A percentile compares a stretch with the other conserved stretches of the same genome.
These are phyloP conservation scores for Caerostris darwini DNA, from an alignment of 1,140 invertebrate genomes.

Conservation along the genomic window DNA sequence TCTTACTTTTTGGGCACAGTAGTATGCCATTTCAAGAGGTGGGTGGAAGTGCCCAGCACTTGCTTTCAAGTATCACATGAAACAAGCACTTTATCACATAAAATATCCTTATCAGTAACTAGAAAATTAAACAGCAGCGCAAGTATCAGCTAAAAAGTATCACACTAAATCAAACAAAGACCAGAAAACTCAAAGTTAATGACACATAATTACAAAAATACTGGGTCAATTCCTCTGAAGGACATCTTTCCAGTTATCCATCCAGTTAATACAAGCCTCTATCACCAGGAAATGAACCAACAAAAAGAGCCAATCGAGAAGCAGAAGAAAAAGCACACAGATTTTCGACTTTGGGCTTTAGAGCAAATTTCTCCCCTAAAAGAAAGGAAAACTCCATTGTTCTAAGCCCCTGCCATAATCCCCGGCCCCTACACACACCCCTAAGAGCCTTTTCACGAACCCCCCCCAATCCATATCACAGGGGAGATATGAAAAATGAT, in stretches of 20 bases:
- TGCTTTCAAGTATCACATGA: neutral
- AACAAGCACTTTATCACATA: neutral
- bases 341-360: constrained; percentile 23
- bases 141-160: neutral
- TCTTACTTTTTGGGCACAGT: no score
- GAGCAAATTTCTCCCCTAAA: constrained; percentile 31
- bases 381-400: constrained; percentile 43
- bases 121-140: neutral
- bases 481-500: constrained; percentile 60
- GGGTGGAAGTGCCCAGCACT: neutral
- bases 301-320: constrained; percentile 16
- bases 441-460: neutral
- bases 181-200: neutral
- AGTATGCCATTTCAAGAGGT: no score
- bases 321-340: neutral
- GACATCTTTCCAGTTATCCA: neutral
- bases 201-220: neutral
- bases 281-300: neutral
- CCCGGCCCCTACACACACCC: neutral
- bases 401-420: constrained; percentile 28
- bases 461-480: constrained; percentile 27
- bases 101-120: neutral
- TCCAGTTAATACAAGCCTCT: neutral
- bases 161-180: neutral
- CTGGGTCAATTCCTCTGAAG: neutral